Evolutionary conservation across 2,888 invertebrate species (phyloP).

Genomic region (Pediacus dermestoides): DNA sequence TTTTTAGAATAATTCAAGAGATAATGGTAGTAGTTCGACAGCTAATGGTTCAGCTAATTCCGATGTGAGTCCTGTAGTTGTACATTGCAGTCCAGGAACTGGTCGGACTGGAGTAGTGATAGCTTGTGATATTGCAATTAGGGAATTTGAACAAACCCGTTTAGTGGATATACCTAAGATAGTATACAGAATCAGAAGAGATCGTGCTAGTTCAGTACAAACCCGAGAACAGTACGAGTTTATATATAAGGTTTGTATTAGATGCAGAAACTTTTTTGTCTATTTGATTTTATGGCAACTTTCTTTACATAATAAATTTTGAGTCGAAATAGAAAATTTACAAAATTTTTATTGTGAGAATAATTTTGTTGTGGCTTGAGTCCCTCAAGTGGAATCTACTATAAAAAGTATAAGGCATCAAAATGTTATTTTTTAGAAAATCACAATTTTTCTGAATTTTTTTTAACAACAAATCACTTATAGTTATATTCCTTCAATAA

Average conservation of each 20-base stretch:
- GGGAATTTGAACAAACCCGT: constrained; percentile 78
- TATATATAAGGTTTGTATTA: constrained; percentile 92
- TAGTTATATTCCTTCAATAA: too few relatives aligned
- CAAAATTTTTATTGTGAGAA: too few relatives aligned
- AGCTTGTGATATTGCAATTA: constrained; percentile 81
- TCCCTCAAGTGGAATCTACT: too few relatives aligned
- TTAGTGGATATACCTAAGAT: constrained; percentile 82
- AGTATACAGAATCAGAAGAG: constrained; percentile 78
- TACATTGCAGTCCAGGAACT: constrained; percentile 87
- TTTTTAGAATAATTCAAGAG: constrained; percentile 3
- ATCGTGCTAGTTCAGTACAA: constrained; percentile 84
- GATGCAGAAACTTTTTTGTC: too few relatives aligned
- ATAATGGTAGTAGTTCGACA: too few relatives aligned
- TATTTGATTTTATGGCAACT: too few relatives aligned
- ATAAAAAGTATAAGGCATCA: too few relatives aligned
- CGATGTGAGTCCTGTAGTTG: constrained; percentile 68
- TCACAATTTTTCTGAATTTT: background rate
- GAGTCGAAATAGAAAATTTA: too few relatives aligned
- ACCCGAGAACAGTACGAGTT: constrained; percentile 90
- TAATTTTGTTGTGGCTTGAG: too few relatives aligned
- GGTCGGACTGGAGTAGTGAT: constrained; percentile 85
- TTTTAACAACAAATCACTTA: too few relatives aligned
- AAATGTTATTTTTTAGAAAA: constrained; percentile 2
- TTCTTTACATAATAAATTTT: too few relatives aligned
- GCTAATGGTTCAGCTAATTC: too few relatives aligned